phyloP scores from a whole-genome alignment of 30 jellyfish, hydroid and myxozoan species.

The Catostylus mosaicus region DNA sequence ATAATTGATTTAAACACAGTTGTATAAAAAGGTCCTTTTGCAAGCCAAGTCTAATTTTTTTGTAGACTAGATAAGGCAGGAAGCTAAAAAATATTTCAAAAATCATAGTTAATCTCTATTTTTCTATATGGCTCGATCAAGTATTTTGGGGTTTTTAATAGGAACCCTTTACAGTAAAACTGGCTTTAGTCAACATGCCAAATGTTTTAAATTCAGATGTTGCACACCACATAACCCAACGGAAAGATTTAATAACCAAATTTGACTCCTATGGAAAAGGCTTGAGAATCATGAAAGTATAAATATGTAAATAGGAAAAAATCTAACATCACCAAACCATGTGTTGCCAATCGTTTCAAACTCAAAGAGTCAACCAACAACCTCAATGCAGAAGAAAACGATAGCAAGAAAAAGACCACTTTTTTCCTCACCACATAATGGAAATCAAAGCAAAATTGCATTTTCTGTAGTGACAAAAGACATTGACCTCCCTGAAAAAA shows the following conservation, averaged over 20 bases:
- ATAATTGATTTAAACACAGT: too few relatives aligned
- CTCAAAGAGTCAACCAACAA: neutral
- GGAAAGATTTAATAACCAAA: neutral
- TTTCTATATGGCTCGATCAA: constrained; percentile 22
- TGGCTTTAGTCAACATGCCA: neutral
- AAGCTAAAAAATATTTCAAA: constrained; percentile 1
- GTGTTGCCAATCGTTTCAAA: neutral
- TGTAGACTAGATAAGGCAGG: constrained; percentile 3
- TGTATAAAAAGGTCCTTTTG: neutral
- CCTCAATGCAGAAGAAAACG: neutral
- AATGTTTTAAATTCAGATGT: neutral
- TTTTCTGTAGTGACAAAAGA: neutral
- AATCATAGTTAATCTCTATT: constrained; percentile 16
- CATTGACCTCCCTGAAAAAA: neutral
- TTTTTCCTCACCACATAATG: neutral
- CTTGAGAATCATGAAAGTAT: neutral
- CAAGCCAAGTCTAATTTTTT: neutral
- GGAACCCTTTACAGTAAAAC: neutral
- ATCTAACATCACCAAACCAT: neutral
- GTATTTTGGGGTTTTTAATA: constrained; percentile 24
- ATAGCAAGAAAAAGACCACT: neutral
- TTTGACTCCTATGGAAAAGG: neutral
- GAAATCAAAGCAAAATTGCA: neutral
- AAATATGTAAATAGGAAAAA: neutral
- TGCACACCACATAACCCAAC: neutral